Conservation (phyloP, 2,888 invertebrate genomes). For the Andrena praecox region DNA sequence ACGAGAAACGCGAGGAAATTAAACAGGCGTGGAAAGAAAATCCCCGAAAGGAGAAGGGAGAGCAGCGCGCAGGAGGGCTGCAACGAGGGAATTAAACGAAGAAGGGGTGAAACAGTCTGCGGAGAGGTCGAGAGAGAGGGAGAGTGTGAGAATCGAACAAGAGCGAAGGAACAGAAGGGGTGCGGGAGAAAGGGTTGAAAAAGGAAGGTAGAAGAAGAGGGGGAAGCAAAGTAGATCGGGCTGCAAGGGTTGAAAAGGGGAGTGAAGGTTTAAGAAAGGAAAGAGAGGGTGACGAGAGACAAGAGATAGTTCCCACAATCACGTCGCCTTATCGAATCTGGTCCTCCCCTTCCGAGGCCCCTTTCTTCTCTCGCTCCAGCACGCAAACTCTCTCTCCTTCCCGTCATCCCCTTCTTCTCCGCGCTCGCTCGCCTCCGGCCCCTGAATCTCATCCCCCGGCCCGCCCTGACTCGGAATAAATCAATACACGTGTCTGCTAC, state of each 20-base stretch:
- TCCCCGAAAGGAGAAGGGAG: too few species aligned
- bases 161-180: background rate
- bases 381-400: slow-evolving; percentile 38
- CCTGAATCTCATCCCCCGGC: slow-evolving; percentile 54
- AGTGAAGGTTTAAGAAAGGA: background rate
- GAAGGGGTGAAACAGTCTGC: too few species aligned
- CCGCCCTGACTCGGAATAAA: slow-evolving; percentile 81
- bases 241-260: background rate
- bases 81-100: too few species aligned
- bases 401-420: slow-evolving; percentile 12
- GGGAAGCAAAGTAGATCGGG: background rate
- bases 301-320: slow-evolving; percentile 69
- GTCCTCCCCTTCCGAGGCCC: slow-evolving; percentile 26
- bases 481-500: slow-evolving; percentile 85
- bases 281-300: background rate
- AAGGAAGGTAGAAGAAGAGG: too few species aligned
- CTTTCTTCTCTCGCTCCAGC: slow-evolving; percentile 36
- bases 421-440: slow-evolving; percentile 31
- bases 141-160: background rate
- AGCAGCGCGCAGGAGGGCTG: too few species aligned
- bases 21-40: too few species aligned
- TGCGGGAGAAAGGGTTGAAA: too few species aligned
- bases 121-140: too few species aligned
- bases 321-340: slow-evolving; percentile 49
- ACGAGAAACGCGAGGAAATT: too few species aligned